Percentiles rank a stretch among this genome's conserved stretches.
Evolutionary conservation across 2,888 invertebrate species (phyloP).

Genomic region (Leptinotarsa juncta): DNA sequence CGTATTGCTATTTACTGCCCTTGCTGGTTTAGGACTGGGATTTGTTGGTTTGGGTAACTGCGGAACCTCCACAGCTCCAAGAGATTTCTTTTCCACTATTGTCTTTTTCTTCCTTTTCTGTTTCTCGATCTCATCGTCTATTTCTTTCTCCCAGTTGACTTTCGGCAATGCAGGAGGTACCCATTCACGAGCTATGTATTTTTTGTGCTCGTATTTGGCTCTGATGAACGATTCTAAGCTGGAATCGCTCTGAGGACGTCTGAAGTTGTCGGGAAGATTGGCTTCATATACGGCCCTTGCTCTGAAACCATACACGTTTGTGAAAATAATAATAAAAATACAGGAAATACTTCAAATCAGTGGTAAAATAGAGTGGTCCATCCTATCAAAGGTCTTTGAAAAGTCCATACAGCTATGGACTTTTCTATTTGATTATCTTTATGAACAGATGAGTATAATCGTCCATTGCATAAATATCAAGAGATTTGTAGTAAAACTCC

Average conservation of each 20-base stretch:
- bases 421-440: too few species aligned
- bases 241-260: conserved; percentile 94
- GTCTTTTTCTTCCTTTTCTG: conserved; percentile 86
- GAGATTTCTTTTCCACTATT: conserved; percentile 62
- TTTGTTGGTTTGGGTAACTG: conserved; percentile 72
- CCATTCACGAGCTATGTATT: conserved; percentile 98
- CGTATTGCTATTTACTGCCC: conserved; percentile 51
- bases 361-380: too few species aligned
- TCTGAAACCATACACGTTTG: conserved; percentile 58
- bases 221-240: conserved; percentile 96
- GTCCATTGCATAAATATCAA: too few species aligned
- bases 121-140: conserved; percentile 71
- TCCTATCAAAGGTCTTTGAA: too few species aligned
- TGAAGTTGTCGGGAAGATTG: conserved; percentile 92
- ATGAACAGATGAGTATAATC: too few species aligned
- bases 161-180: conserved; percentile 88
- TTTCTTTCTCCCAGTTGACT: conserved; percentile 77
- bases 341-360: too few species aligned
- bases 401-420: too few species aligned
- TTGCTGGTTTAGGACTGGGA: conserved; percentile 69
- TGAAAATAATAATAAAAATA: not conserved
- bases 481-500: too few species aligned
- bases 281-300: conserved; percentile 98
- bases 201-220: conserved; percentile 98
- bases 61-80: conserved; percentile 66